phyloP scores from a whole-genome alignment of 2,113 vertebrate species.

The Amblyopsis rosae region DNA sequence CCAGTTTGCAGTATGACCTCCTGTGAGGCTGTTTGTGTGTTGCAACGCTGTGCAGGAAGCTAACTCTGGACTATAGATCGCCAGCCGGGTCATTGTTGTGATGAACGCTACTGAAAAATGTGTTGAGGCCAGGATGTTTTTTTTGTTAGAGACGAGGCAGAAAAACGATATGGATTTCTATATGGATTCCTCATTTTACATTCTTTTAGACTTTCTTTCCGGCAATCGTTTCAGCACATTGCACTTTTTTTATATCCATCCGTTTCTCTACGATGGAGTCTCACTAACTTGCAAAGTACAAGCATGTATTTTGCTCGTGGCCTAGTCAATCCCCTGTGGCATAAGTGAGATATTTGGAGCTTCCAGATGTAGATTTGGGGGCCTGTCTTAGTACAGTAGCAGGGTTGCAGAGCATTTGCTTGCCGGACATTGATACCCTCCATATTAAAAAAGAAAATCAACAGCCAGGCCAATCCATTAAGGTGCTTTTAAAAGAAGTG shows the following conservation, averaged over 20 bases:
- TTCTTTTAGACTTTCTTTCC: constrained; percentile 19
- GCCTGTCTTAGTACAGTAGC: constrained; percentile 24
- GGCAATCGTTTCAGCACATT: constrained; percentile 17
- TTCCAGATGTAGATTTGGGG: constrained; percentile 52
- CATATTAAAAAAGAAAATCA: constrained; percentile 71
- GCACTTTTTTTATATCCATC: constrained; percentile 15
- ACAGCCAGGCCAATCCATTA: constrained; percentile 78
- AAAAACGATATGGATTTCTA: constrained; percentile 1
- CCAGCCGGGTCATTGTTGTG: constrained; percentile 5
- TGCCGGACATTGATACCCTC: constrained; percentile 62
- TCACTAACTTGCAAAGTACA: constrained; percentile 37
- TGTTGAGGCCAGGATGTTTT: constrained; percentile 7
- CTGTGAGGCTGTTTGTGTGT: constrained; percentile 21
- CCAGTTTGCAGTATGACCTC: constrained; percentile 19
- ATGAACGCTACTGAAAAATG: constrained; percentile 25
- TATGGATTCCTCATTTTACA: constrained; percentile 30
- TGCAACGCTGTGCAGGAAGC: constrained; percentile 37
- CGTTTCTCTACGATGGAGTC: constrained; percentile 7
- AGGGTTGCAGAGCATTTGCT: constrained; percentile 38
- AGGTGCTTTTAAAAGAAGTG: constrained; percentile 83
- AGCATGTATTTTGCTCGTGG: constrained; percentile 30
- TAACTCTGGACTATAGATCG: constrained; percentile 41
- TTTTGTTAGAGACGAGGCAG: constrained; percentile 30
- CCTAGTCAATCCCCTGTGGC: constrained; percentile 55
- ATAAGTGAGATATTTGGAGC: constrained; percentile 46